Conservation (phyloP, 2,797 vertebrate genomes). For the Alosa sapidissima region DNA sequence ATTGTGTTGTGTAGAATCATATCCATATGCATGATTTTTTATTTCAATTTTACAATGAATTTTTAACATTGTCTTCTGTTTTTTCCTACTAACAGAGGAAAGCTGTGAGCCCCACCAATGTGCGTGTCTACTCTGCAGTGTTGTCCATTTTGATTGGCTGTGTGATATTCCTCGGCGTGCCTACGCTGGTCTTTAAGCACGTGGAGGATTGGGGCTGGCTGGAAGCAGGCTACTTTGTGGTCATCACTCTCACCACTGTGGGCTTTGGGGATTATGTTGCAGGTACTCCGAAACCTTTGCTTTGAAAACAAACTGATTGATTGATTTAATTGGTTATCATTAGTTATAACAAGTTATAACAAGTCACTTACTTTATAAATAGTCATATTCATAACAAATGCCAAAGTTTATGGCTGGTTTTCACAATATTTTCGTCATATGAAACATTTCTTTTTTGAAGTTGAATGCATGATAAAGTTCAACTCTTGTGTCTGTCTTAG, state of each 20-base stretch:
- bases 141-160: slow-evolving; percentile 90
- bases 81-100: slow-evolving; percentile 71
- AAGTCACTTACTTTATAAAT: not conserved
- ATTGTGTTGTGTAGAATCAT: no score
- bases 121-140: slow-evolving; percentile 83
- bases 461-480: not conserved
- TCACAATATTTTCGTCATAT: not conserved
- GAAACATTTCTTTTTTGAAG: not conserved
- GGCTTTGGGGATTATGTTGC: slow-evolving; percentile 89
- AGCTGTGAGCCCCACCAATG: slow-evolving; percentile 80
- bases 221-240: slow-evolving; percentile 88
- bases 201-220: slow-evolving; percentile 84
- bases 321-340: not conserved
- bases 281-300: not conserved
- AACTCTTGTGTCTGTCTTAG: slow-evolving; percentile 55
- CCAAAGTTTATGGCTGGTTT: not conserved
- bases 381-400: not conserved
- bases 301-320: not conserved
- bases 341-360: not conserved
- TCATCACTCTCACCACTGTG: slow-evolving; percentile 91
- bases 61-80: not conserved
- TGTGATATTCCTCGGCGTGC: slow-evolving; percentile 86
- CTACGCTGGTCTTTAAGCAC: slow-evolving; percentile 83
- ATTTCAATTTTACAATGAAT: not conserved
- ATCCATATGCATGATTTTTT: no score